Conservation (phyloP, 1,140 invertebrate genomes). For the Psilanteris sp. region DNA sequence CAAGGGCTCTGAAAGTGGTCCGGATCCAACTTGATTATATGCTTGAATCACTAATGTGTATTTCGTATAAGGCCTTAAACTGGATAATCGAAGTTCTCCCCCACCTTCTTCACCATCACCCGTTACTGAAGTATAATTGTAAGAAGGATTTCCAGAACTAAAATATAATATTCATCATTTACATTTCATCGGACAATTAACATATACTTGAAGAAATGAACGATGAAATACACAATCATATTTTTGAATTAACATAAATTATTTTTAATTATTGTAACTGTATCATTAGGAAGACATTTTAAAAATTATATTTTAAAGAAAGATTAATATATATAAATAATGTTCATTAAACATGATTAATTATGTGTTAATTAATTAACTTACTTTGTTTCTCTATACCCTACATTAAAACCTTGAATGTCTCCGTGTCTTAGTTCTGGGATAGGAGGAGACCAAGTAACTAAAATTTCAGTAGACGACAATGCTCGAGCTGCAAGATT, state of each 20-base stretch:
- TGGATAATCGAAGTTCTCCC: constrained; percentile 83
- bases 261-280: no score
- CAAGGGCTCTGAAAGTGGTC: constrained; percentile 87
- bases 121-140: constrained; percentile 85
- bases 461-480: constrained; percentile 87
- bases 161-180: no score
- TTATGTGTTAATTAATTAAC: no score
- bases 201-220: no score
- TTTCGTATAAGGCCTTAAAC: constrained; percentile 87
- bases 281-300: no score
- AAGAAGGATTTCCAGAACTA: constrained; percentile 78
- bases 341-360: no score
- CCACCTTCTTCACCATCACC: constrained; percentile 85
- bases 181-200: no score
- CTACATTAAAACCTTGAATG: constrained; percentile 84
- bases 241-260: no score
- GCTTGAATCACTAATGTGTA: constrained; percentile 91
- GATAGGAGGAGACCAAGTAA: constrained; percentile 88
- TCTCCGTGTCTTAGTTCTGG: constrained; percentile 86
- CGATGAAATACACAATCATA: no score
- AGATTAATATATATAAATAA: no score
- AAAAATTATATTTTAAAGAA: no score
- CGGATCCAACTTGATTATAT: constrained; percentile 91
- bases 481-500: constrained; percentile 86
- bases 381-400: constrained; percentile 76